Conservation (phyloP, 2,113 vertebrate genomes). For the Hydropotes inermis region DNA sequence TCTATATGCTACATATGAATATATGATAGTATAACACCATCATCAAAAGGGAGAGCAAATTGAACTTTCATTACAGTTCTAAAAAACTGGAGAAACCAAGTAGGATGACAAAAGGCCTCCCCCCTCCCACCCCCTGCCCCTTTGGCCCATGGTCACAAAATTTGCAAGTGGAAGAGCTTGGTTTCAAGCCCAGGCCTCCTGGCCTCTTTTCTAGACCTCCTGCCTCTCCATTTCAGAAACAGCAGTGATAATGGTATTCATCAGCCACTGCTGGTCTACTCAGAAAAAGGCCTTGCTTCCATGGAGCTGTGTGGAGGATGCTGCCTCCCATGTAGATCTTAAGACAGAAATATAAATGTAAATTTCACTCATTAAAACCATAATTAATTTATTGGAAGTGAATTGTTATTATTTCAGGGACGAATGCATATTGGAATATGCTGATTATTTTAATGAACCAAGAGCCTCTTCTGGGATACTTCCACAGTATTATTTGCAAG, state of each 20-base stretch:
- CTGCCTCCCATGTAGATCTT: slow-evolving; percentile 58
- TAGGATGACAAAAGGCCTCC: neutral
- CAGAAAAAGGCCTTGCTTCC: neutral
- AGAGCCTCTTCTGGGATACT: slow-evolving; percentile 67
- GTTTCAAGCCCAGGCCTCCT: neutral
- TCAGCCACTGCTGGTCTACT: neutral
- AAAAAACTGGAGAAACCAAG: neutral
- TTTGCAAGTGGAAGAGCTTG: neutral
- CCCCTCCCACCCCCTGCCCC: too few relatives aligned
- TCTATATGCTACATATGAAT: neutral
- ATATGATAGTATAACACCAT: neutral
- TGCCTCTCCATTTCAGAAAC: neutral
- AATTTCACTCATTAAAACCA: slow-evolving; percentile 73
- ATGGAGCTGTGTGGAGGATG: neutral
- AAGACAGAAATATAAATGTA: slow-evolving; percentile 71
- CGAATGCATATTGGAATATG: slow-evolving; percentile 72
- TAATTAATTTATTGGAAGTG: slow-evolving; percentile 76
- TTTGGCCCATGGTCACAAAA: neutral
- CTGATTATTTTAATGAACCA: slow-evolving; percentile 77
- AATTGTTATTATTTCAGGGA: slow-evolving; percentile 77
- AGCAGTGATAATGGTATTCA: fast-evolving
- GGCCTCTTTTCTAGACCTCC: neutral
- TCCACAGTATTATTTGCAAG: slow-evolving; percentile 65
- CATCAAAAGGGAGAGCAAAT: neutral
- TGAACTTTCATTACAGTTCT: neutral